Evolutionary conservation across 2,113 vertebrate genomes (phyloP).

Genomic region (Pithys albifrons): DNA sequence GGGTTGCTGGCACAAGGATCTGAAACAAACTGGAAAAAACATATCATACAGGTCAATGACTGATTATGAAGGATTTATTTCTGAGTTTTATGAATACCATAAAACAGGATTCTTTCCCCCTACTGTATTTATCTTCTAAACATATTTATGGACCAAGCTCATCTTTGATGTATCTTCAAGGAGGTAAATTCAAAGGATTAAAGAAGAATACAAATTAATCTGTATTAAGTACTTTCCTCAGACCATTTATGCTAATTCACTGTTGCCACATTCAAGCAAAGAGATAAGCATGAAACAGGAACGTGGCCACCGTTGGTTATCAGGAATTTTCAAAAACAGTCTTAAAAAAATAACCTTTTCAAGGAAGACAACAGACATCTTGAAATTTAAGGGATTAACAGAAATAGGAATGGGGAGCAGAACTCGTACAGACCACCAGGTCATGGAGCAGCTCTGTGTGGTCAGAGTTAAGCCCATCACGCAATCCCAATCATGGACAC

Average conservation of each 20-base stretch:
- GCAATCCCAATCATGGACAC: not conserved
- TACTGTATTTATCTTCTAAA: not conserved
- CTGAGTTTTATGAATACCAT: not conserved
- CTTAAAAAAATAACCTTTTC: not conserved
- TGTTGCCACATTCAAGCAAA: not conserved
- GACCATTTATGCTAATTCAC: not conserved
- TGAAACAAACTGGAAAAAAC: conserved; percentile 84
- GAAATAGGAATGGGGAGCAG: not conserved
- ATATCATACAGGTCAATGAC: conserved; percentile 61
- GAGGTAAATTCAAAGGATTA: conserved; percentile 3
- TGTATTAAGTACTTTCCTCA: not conserved
- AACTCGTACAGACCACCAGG: not conserved
- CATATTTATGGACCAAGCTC: not conserved
- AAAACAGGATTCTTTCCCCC: not conserved
- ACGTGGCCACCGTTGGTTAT: not conserved
- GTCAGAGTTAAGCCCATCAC: not conserved
- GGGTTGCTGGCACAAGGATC: conserved; percentile 93
- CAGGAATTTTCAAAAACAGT: not conserved
- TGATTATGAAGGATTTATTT: not conserved
- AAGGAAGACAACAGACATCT: not conserved
- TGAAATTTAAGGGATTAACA: not conserved
- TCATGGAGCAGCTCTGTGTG: not conserved
- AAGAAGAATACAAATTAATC: not conserved
- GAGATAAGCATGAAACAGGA: not conserved
- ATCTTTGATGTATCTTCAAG: not conserved